A percentile compares a stretch with the other conserved stretches of the same genome.
Evolutionary conservation across 2,888 invertebrate genomes (phyloP).

Genomic region (Carcina quercana): DNA sequence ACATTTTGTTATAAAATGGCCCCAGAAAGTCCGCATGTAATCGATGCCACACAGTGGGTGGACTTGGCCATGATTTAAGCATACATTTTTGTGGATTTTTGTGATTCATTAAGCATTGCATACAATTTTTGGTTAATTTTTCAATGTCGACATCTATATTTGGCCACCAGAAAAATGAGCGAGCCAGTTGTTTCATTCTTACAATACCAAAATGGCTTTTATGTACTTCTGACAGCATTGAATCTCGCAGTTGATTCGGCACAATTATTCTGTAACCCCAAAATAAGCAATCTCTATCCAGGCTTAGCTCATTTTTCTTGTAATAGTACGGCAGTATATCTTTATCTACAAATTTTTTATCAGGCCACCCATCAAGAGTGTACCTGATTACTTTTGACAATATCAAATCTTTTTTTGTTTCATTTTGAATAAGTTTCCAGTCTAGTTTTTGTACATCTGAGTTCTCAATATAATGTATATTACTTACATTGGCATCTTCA

Average conservation of each 20-base stretch:
- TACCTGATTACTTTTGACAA: slow-evolving; percentile 1
- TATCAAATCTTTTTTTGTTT: slow-evolving; percentile 5
- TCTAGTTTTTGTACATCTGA: slow-evolving; percentile 1
- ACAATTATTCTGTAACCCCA: slow-evolving; percentile 7
- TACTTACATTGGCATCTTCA: not conserved
- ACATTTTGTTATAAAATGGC: slow-evolving; percentile 11
- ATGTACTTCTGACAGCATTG: slow-evolving; percentile 4
- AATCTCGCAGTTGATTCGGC: not conserved
- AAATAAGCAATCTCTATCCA: slow-evolving; percentile 7
- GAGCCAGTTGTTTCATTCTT: slow-evolving; percentile 7
- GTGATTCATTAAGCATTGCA: slow-evolving; percentile 4
- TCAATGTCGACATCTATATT: slow-evolving; percentile 8
- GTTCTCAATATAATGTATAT: not conserved
- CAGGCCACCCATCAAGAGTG: slow-evolving; percentile 5
- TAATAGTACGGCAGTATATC: slow-evolving; percentile 5
- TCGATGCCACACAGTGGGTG: slow-evolving; percentile 11
- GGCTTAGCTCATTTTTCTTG: slow-evolving; percentile 2
- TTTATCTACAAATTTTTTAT: slow-evolving; percentile 1
- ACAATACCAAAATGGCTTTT: slow-evolving; percentile 9
- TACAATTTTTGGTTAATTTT: slow-evolving; percentile 7
- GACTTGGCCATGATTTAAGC: slow-evolving; percentile 6
- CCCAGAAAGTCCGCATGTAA: slow-evolving; percentile 8
- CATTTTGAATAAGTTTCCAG: slow-evolving; percentile 5
- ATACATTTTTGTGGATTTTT: slow-evolving; percentile 7
- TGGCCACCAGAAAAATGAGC: slow-evolving; percentile 10